phyloP scores from a whole-genome alignment of 2,888 invertebrate species.

The Temnothorax ravouxi region DNA sequence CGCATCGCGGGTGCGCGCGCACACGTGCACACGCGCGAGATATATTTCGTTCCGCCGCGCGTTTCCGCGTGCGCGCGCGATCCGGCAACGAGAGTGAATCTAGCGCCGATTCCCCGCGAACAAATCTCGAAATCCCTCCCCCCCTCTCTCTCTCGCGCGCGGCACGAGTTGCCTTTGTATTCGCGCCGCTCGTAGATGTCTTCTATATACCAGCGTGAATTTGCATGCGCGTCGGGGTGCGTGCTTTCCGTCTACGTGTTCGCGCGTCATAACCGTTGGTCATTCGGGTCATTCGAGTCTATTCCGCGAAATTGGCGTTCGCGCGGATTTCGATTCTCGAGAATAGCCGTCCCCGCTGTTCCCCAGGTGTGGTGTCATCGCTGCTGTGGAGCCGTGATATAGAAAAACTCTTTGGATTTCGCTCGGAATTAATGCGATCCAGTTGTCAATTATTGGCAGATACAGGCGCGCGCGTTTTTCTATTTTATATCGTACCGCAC shows the following conservation, averaged over 20 bases:
- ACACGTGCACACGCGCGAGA: constrained; percentile 23
- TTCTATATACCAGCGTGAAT: not conserved
- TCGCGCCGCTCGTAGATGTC: not conserved
- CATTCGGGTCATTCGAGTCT: not conserved
- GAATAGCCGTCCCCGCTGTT: too few species aligned
- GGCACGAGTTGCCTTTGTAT: not conserved
- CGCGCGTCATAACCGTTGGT: not conserved
- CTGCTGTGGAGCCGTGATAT: not conserved
- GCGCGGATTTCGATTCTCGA: too few species aligned
- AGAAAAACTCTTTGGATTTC: not conserved
- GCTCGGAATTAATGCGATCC: not conserved
- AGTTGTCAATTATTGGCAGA: not conserved
- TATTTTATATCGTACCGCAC: not conserved
- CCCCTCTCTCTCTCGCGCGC: too few species aligned
- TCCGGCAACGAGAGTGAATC: constrained; percentile 27
- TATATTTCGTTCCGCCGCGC: constrained; percentile 15
- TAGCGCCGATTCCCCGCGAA: not conserved
- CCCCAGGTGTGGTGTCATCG: not conserved
- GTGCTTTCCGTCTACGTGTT: not conserved
- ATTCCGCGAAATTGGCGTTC: too few species aligned
- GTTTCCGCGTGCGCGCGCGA: constrained; percentile 47
- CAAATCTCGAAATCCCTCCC: not conserved
- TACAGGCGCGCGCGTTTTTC: not conserved
- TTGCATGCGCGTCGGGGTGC: not conserved
- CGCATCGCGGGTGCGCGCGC: constrained; percentile 30